A percentile compares a stretch with the other conserved stretches of the same genome.
These are phyloP conservation scores for Alentia gelatinosa DNA, from an alignment of 2,888 invertebrate genomes.

Conservation along the genomic window DNA sequence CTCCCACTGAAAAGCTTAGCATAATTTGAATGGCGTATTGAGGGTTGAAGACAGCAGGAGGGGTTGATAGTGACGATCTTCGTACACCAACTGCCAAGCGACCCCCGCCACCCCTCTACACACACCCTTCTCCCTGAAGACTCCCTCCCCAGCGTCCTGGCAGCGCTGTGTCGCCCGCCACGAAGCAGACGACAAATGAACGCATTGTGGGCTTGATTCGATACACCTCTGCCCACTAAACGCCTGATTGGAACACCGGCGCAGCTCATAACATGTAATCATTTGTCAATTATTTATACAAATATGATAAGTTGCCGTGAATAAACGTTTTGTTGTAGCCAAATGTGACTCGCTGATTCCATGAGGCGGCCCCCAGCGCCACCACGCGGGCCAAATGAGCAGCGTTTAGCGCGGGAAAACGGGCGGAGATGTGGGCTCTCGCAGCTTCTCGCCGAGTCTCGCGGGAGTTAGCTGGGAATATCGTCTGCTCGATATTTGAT, in stretches of 20 bases:
- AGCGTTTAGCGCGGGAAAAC: conserved; percentile 1
- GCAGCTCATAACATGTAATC: conserved; percentile 52
- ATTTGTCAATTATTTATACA: conserved; percentile 57
- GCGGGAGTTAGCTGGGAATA: neutral
- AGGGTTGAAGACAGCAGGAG: neutral
- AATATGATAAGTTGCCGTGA: conserved; percentile 54
- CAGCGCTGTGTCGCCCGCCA: neutral
- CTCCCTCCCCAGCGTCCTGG: no score
- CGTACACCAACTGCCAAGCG: neutral
- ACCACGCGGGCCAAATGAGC: neutral
- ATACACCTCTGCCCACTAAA: conserved; percentile 20
- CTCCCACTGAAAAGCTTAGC: neutral
- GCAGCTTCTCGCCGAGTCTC: neutral
- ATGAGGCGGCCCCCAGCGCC: neutral
- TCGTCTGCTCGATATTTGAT: conserved; percentile 31
- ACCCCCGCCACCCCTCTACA: neutral
- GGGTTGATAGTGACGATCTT: neutral
- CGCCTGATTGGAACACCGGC: conserved; percentile 17
- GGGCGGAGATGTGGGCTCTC: neutral
- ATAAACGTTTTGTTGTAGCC: conserved; percentile 46
- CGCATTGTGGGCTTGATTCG: conserved; percentile 37
- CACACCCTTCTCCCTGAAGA: neutral
- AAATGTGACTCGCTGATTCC: conserved; percentile 22
- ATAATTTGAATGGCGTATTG: conserved; percentile 4
- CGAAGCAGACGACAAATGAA: conserved; percentile 32